Evolutionary conservation across 2,888 invertebrate genomes (phyloP), one percentile per base, ranked within the genome.

Genomic region (Pyrgus malvae): DNA sequence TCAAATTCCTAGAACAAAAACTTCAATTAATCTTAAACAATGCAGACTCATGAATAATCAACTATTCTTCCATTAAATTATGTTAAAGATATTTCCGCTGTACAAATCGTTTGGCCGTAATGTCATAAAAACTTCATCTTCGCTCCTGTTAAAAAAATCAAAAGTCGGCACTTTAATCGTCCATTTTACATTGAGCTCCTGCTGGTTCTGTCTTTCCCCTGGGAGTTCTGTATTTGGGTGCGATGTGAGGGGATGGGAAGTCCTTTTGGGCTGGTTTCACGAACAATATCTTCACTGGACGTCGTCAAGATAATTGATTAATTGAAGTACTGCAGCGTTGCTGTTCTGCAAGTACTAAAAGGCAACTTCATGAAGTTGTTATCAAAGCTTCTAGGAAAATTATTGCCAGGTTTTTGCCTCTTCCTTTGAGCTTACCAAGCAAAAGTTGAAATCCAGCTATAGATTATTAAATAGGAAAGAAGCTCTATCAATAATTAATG

Each of bases 231-330:
- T 40, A 50, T 51, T 58, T 50, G 38, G 50, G 46, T 55, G 42
- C 40, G 29, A 14, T 38, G 31, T 3, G 48, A 7, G 14, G 49
- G 59, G 35, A 42, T 23, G 11, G 37, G 27, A 38, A 55, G 51
- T 4, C 46, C 45, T 46, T 23, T 29, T n/a, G 29, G 11, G 2
- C 40, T 53, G 45, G 45, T 53, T 27, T 40, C 31, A 27, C 40
- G 45, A 53, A 51, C 44, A 51, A 53, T 53, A 53, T 46, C 53
- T 53, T 45, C 37, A 29, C 29, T 53, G 65, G 68, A 67, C 69
- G 72, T 67, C 66, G 73, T 72, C 72, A 66, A 64, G 67, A 67
- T 77, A 78, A 77, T 76, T 76, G 75, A 78, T 78, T 78, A 78
- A 78, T 78, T 76, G 73, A 74, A 74, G 71, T 67, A 67, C 67